A percentile compares a stretch with the other conserved stretches of the same genome.
phyloP scores from a whole-genome alignment of 2,797 vertebrate species.

The Staurois parvus region DNA sequence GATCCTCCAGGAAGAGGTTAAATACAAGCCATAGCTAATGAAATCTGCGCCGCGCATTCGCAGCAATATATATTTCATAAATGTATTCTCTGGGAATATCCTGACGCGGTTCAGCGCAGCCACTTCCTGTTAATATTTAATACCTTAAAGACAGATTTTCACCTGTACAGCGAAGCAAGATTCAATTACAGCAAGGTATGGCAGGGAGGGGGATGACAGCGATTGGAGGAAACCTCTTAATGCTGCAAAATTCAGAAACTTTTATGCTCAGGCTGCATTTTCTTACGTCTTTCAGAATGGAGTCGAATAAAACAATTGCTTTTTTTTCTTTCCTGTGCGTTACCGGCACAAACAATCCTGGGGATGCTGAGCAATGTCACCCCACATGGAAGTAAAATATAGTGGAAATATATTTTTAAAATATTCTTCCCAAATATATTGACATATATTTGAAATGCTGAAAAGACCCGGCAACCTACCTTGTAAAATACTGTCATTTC shows the following conservation, averaged over 20 bases:
- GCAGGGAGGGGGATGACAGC: slow-evolving; percentile 64
- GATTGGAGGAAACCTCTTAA: slow-evolving; percentile 58
- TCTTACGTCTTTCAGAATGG: slow-evolving; percentile 65
- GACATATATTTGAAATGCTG: too few species aligned
- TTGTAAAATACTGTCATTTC: too few species aligned
- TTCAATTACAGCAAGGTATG: slow-evolving; percentile 67
- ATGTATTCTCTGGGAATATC: slow-evolving; percentile 67
- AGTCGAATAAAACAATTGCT: slow-evolving; percentile 59
- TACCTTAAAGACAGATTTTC: slow-evolving; percentile 68
- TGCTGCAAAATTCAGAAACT: slow-evolving; percentile 67
- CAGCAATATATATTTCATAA: slow-evolving; percentile 59
- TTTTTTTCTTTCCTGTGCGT: not conserved
- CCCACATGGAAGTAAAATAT: too few species aligned
- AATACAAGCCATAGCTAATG: slow-evolving; percentile 67
- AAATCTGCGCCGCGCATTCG: slow-evolving; percentile 66
- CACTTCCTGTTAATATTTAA: slow-evolving; percentile 72
- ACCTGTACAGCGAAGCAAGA: slow-evolving; percentile 65
- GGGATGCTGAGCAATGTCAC: not conserved
- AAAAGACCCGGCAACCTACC: too few species aligned
- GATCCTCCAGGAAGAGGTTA: slow-evolving; percentile 45
- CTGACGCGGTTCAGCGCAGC: slow-evolving; percentile 66
- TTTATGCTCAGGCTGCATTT: slow-evolving; percentile 68
- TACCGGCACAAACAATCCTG: not conserved
- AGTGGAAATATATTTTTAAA: too few species aligned
- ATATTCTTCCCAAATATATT: too few species aligned